Evolutionary conservation across 2,113 vertebrate genomes (phyloP).

Genomic region (Pseudorectes ferrugineus): DNA sequence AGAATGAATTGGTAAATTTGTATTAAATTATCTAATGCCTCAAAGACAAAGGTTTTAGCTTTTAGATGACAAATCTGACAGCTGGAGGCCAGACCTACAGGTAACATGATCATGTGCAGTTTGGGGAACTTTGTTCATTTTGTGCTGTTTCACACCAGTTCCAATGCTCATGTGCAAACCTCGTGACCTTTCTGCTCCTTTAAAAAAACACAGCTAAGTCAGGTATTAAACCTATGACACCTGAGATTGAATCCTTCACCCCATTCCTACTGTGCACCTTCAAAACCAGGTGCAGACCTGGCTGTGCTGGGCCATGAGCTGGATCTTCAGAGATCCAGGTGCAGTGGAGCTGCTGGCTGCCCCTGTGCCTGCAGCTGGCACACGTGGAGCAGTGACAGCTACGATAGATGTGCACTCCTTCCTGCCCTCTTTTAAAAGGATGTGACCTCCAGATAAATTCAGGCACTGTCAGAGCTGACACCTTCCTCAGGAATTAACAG

Average conservation of each 20-base stretch:
- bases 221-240: not conserved
- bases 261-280: not conserved
- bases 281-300: not conserved
- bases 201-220: not conserved
- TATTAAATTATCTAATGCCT: not conserved
- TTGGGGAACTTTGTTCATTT: not conserved
- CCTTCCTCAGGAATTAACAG: not conserved
- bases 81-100: not conserved
- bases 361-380: not conserved
- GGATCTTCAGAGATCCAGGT: not conserved
- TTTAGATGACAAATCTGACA: not conserved
- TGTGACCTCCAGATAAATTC: constrained; percentile 11
- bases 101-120: not conserved
- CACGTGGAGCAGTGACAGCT: not conserved
- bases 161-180: not conserved
- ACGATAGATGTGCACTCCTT: not conserved
- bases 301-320: not conserved
- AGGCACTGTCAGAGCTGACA: constrained; percentile 10
- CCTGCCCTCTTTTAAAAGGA: not conserved
- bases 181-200: not conserved
- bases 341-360: not conserved
- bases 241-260: not conserved
- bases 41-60: not conserved
- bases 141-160: not conserved
- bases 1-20: not conserved